Evolutionary conservation across 2,797 vertebrate species (phyloP).

Genomic region (Sibirionetta formosa): DNA sequence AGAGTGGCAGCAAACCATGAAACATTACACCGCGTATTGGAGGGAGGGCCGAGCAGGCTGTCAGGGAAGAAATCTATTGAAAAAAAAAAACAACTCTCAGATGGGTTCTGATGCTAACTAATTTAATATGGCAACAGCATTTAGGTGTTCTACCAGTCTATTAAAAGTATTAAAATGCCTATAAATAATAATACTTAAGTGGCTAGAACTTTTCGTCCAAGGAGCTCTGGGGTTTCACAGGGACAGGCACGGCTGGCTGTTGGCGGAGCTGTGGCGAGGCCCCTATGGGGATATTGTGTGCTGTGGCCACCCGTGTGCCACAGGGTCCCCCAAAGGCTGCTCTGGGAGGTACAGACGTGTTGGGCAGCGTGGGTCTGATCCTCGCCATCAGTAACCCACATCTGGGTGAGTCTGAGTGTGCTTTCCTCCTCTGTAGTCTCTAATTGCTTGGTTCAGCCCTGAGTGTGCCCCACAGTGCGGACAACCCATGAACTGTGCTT

Average conservation of each 20-base stretch:
- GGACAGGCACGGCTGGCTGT: neutral
- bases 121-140: conserved; percentile 24
- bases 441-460: neutral
- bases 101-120: conserved; percentile 7
- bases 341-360: neutral
- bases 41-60: conserved; percentile 29
- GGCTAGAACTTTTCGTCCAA: neutral
- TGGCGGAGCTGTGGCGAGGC: neutral
- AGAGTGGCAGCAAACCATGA: conserved; percentile 39
- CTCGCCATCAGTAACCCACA: neutral
- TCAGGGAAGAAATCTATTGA: conserved; percentile 35
- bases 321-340: neutral
- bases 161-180: conserved; percentile 4
- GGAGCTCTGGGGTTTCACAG: neutral
- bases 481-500: neutral
- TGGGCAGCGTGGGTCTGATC: neutral
- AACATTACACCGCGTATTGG: conserved; percentile 1
- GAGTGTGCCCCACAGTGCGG: rapidly evolving
- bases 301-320: rapidly evolving
- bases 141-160: neutral
- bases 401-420: rapidly evolving
- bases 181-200: conserved; percentile 32
- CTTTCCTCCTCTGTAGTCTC: neutral
- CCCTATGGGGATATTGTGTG: neutral
- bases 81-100: neutral